Percentiles rank a stretch among this genome's conserved stretches.
Evolutionary conservation across 2,888 invertebrate genomes (phyloP).

Genomic region (Linyphia triangularis): DNA sequence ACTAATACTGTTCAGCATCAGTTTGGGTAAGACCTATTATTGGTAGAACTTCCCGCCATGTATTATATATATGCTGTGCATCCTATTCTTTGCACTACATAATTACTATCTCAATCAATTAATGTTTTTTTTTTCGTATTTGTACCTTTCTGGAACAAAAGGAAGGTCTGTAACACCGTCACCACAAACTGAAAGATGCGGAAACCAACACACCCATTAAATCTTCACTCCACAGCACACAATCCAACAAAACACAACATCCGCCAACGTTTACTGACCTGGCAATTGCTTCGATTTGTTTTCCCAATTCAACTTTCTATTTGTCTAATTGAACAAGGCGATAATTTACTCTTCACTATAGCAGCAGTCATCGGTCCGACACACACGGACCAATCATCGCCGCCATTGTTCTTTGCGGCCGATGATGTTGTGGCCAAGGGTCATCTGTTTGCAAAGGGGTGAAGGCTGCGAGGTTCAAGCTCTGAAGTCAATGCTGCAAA

Average conservation of each 20-base stretch:
- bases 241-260: not conserved
- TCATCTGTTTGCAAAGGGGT: conserved; percentile 4
- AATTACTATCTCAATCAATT: not conserved
- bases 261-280: conserved; percentile 46
- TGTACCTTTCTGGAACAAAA: not conserved
- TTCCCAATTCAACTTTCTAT: conserved; percentile 8
- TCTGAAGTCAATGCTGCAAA: conserved; percentile 1
- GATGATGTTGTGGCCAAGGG: conserved; percentile 11
- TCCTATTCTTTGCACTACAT: not conserved
- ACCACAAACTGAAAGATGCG: not conserved
- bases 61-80: not conserved
- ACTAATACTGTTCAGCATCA: too few relatives aligned
- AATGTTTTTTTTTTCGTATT: not conserved
- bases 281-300: conserved; percentile 20
- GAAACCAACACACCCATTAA: conserved; percentile 25
- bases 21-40: too few relatives aligned
- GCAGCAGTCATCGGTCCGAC: not conserved
- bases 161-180: not conserved
- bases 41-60: too few relatives aligned
- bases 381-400: not conserved
- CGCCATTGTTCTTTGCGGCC: conserved; percentile 15
- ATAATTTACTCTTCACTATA: conserved; percentile 22
- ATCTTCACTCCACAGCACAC: conserved; percentile 21
- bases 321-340: conserved; percentile 35
- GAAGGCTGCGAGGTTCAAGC: conserved; percentile 52